Percentiles rank a stretch among this genome's conserved stretches.
Evolutionary conservation across 2,797 vertebrate species (phyloP).

Genomic region (Antrozous pallidus): DNA sequence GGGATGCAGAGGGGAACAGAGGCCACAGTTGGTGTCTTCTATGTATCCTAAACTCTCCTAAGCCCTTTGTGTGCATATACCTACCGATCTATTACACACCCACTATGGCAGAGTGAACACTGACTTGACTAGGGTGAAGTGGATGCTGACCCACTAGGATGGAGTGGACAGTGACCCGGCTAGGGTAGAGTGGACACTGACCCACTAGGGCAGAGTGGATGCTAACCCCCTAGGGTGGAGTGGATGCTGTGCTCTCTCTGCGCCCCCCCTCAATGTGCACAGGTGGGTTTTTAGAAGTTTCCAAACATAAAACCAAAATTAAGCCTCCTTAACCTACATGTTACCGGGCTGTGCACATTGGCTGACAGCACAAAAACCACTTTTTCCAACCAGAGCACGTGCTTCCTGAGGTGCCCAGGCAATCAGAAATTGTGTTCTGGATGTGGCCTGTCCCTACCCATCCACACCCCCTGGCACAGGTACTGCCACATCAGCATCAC

Average conservation of each 20-base stretch:
- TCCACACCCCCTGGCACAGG: not conserved
- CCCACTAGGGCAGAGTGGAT: too few species aligned
- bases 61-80: not conserved
- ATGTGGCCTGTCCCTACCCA: not conserved
- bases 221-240: too few species aligned
- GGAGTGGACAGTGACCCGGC: too few species aligned
- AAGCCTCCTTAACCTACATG: constrained; percentile 62
- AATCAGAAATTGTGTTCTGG: constrained; percentile 54
- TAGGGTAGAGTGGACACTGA: too few species aligned
- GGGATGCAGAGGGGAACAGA: not conserved
- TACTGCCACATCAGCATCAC: not conserved
- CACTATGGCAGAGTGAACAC: not conserved
- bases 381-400: constrained; percentile 63
- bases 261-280: not conserved
- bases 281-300: constrained; percentile 30
- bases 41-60: not conserved
- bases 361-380: constrained; percentile 41
- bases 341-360: constrained; percentile 14
- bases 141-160: too few species aligned
- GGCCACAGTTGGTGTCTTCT: not conserved
- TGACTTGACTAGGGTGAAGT: not conserved
- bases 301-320: constrained; percentile 59
- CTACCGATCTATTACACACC: not conserved
- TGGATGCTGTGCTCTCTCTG: not conserved
- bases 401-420: constrained; percentile 44